A percentile compares a stretch with the other conserved stretches of the same genome.
phyloP scores from a whole-genome alignment of 2,113 vertebrate genomes.

The Vulpes ferrilata region DNA sequence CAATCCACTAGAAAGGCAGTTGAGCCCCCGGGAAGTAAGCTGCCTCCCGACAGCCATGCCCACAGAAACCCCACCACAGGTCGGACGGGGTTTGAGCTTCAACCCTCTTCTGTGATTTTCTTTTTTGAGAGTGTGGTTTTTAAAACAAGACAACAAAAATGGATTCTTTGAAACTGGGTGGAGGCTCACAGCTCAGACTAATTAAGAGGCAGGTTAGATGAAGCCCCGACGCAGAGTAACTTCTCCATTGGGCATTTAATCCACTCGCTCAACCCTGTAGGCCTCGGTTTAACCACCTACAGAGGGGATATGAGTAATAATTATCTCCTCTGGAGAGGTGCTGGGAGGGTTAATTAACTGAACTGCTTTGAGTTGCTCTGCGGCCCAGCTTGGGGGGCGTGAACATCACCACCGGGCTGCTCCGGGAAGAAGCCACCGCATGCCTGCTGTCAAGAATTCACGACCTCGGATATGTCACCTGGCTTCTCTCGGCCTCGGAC shows the following conservation, averaged over 20 bases:
- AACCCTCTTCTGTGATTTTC: not conserved
- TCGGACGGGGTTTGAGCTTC: too few species aligned
- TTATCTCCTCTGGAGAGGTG: slow-evolving; percentile 72
- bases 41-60: accelerated
- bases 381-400: not conserved
- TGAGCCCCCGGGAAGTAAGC: not conserved
- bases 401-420: not conserved
- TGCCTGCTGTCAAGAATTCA: not conserved
- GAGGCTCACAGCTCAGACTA: not conserved
- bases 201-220: slow-evolving; percentile 21
- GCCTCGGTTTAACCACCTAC: slow-evolving; percentile 65
- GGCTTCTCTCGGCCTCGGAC: not conserved
- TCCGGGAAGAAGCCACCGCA: not conserved
- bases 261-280: not conserved
- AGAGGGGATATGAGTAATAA: slow-evolving; percentile 57
- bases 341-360: slow-evolving; percentile 80
- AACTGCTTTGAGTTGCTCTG: not conserved
- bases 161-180: not conserved
- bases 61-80: not conserved
- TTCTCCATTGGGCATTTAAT: not conserved
- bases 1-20: not conserved
- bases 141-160: not conserved
- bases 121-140: not conserved
- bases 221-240: not conserved
- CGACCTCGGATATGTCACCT: not conserved